Evolutionary conservation across 2,797 vertebrate genomes (phyloP).

Genomic region (Limnodromus scolopaceus): DNA sequence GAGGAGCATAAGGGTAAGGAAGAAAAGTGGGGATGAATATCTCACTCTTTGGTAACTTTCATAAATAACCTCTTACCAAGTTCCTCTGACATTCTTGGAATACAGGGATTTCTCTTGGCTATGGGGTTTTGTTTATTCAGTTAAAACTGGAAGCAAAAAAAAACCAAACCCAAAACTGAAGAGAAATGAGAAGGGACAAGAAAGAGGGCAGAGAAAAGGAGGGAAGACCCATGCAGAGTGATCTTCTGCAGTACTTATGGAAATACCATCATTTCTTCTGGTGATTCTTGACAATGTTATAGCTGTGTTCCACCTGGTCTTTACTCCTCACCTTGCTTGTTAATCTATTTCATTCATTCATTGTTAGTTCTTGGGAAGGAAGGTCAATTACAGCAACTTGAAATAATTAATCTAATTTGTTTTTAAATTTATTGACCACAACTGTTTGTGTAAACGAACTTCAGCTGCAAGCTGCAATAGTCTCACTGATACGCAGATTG

Average conservation of each 20-base stretch:
- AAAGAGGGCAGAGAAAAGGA: neutral
- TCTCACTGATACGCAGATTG: neutral
- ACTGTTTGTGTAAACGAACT: neutral
- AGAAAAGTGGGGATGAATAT: neutral
- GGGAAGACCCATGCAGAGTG: neutral
- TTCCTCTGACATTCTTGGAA: neutral
- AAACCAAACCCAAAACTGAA: neutral
- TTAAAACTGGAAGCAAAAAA: neutral
- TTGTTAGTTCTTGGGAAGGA: neutral
- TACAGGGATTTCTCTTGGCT: neutral
- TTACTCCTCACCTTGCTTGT: neutral
- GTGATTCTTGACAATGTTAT: neutral
- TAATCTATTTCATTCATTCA: neutral
- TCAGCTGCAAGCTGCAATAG: neutral
- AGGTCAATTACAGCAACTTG: neutral
- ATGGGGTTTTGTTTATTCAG: neutral
- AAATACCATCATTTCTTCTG: neutral
- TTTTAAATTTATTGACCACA: neutral
- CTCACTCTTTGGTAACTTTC: neutral
- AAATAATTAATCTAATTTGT: neutral
- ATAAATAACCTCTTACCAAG: neutral
- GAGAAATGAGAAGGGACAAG: neutral
- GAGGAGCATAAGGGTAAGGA: neutral
- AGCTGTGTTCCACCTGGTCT: neutral
- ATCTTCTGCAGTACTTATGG: neutral